Percentiles rank a stretch among this genome's conserved stretches.
These are phyloP conservation scores for Hemistola chrysoprasaria DNA, from an alignment of 2,888 invertebrate genomes.

Conservation along the genomic window DNA sequence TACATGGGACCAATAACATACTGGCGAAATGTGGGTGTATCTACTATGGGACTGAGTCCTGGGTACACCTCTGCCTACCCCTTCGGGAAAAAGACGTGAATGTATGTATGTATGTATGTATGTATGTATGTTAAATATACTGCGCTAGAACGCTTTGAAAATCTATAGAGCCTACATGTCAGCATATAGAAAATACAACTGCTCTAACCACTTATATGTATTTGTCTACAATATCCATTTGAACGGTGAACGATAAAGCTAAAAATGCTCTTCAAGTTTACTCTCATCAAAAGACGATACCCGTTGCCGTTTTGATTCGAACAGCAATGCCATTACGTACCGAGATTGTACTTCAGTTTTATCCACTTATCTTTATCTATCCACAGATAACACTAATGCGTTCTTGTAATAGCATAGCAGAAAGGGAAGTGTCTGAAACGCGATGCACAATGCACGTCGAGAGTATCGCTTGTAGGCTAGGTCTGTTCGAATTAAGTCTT, in stretches of 20 bases:
- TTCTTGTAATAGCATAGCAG: constrained; percentile 42
- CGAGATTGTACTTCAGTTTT: constrained; percentile 16
- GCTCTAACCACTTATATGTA: no score
- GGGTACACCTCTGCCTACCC: no score
- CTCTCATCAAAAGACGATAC: constrained; percentile 10
- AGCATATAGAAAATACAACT: no score
- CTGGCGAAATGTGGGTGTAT: no score
- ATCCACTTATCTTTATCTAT: constrained; percentile 34
- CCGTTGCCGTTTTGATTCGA: constrained; percentile 20
- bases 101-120: no score
- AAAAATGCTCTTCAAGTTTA: constrained; percentile 5
- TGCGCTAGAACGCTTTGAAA: no score
- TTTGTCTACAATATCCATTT: neutral
- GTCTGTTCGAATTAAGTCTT: neutral
- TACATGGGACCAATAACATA: no score
- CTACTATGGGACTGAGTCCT: no score
- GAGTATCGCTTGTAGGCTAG: constrained; percentile 8
- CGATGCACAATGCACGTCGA: constrained; percentile 49
- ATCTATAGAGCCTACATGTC: no score
- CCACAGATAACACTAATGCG: constrained; percentile 38
- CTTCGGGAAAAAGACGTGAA: no score
- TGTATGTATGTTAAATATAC: no score
- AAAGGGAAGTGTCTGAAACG: constrained; percentile 41
- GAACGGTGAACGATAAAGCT: no score
- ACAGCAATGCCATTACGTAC: constrained; percentile 22